Base-by-base conservation (phyloP, 2,797 vertebrate species). In the Megaceryle alcyon region DNA sequence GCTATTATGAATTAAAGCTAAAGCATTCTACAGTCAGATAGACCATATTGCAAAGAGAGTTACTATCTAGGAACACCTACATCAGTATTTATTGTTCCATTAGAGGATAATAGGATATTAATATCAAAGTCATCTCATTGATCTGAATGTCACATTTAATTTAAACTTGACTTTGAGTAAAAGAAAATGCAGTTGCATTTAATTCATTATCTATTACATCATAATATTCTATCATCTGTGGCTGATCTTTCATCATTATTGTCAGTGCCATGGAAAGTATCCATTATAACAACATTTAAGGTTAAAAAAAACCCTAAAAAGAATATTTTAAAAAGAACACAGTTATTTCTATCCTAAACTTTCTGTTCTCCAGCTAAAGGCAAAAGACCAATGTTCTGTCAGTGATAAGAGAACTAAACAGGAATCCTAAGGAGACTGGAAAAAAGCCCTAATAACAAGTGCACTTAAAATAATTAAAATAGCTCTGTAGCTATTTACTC, bases 71-170 rank as follows among this genome's bases (percentile, higher is more conserved):
- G 71, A 96, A 88, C 57, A 92, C 59, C 82, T 94, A 79, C 22
- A 61, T 92, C 48, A 31, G 78, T 95, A 93, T 96, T 97, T 96
- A 94, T 90, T 92, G 65, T 77, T 71, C 90, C 48, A 63, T 95
- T 92, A 92, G 66, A 82, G 77, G 63, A 86, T 87, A 97, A 88
- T 16, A 35, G 88, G 64, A 71, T 77, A 86, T 86, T 95, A 91
- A 96, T 94, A 95, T 89, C 68, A 96, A 97, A 85, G 96, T 95
- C 35, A 87, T 84, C 78, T 73, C 87, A 93, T 90, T 92, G 91
- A 97, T 96, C 97, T 89, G 85, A 97, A 94, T 72, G 69, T 49
- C 85, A 91, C 35, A 10, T 65, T 83, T 59, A 80, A 96, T 91
- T 96, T 95, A 85, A 87, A 86, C 12, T 80, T 77, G 41, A 71